A percentile compares a stretch with the other conserved stretches of the same genome.
phyloP scores from a whole-genome alignment of 2,888 invertebrate species.

The Clivina fossor region DNA sequence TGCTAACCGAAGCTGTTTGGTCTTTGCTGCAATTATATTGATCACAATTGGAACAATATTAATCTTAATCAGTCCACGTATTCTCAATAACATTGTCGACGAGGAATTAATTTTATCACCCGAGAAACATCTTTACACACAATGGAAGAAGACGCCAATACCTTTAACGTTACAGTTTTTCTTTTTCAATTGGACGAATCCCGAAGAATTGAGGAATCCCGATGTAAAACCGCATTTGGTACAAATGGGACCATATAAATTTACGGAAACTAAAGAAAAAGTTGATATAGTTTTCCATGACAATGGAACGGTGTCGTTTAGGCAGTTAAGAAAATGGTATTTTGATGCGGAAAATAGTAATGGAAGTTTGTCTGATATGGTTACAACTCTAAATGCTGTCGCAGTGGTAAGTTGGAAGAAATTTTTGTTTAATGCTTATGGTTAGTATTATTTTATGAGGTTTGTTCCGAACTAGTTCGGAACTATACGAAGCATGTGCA shows the following conservation, averaged over 20 bases:
- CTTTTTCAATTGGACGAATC: constrained; percentile 81
- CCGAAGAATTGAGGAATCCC: constrained; percentile 60
- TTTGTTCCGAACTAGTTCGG: too few relatives aligned
- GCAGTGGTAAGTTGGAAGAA: constrained; percentile 76
- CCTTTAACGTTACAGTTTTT: constrained; percentile 68
- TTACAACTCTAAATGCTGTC: constrained; percentile 76
- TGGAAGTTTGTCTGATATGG: constrained; percentile 68
- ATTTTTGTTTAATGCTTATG: too few relatives aligned
- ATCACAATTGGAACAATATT: constrained; percentile 10
- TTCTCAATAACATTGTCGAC: constrained; percentile 39
- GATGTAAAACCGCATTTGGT: constrained; percentile 59
- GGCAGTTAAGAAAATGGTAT: constrained; percentile 66
- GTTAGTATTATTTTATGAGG: too few relatives aligned
- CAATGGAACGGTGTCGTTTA: constrained; percentile 73
- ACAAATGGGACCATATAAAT: constrained; percentile 66
- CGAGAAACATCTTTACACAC: constrained; percentile 61
- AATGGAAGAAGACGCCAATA: constrained; percentile 71
- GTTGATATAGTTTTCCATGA: constrained; percentile 73
- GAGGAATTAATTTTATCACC: constrained; percentile 63
- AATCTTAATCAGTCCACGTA: constrained; percentile 15
- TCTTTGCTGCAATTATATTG: constrained; percentile 9
- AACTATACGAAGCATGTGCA: too few relatives aligned
- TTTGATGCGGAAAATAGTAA: constrained; percentile 68
- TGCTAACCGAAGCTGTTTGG: neutral
- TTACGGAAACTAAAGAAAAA: constrained; percentile 68